Base-by-base conservation (phyloP, 1,140 invertebrate genomes). In the Leptoteleia sp. region DNA sequence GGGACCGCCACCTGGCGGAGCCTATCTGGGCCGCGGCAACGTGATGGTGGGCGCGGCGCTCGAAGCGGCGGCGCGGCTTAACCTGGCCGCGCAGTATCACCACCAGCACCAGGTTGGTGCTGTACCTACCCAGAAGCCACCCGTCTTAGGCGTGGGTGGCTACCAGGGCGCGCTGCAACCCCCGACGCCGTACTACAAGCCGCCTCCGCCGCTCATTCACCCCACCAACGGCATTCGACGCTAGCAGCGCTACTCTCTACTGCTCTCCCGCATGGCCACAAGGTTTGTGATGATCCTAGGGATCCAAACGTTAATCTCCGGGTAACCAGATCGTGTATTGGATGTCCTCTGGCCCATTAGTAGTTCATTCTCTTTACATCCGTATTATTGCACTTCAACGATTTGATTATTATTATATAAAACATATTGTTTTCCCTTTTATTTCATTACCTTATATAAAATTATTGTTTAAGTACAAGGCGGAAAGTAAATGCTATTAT, bases 141-240 rank as follows among this genome's bases (percentile, higher is more conserved):
- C 70, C 17, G 17, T 71, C 13, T 38, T 78, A 45, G 75, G 75
- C 57, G 81, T 79, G 48, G 81, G 76, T 65, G 75, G 71, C 52
- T 82, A 79, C 40, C 79, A 75, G 19, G 52, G 59, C 45, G 72
- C 64, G 57, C 25, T 81, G 2, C 67, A 61, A 43, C 61, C 76
- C 33, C 33, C 76, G 47, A 13, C 54, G 59, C 45, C 55, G 29
- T 81, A 81, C 76, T 82, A 81, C 79, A 76, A 81, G 68, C 70
- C 73, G 43, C 73, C 76, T 75, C 73, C 67, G 68, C 68, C 79
- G 42, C 67, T 76, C 48, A 65, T 78, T 25, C 79, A 83, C 67
- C 78, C 76, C 43, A 59, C 72, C 65, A 81, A 80, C 55, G 82
- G 82, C 64, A 80, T 81, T 71, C 82, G 79, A 65, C 82, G 78